Evolutionary conservation across 1,140 invertebrate genomes (phyloP).

Genomic region (Glomeris maerens): DNA sequence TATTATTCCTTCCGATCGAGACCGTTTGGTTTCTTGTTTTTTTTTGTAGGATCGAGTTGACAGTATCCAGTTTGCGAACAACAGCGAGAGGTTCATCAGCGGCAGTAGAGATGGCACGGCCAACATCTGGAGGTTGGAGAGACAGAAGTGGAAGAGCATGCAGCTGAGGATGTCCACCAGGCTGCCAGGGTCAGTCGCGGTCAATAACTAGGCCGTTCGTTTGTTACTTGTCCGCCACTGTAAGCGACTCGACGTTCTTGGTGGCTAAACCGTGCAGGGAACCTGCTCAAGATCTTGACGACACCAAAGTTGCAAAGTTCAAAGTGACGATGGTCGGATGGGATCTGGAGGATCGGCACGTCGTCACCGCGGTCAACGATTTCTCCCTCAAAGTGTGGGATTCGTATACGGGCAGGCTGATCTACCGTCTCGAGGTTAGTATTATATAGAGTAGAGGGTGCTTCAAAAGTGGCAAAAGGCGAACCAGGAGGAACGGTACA

Average conservation of each 20-base stretch:
- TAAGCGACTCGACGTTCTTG: not conserved
- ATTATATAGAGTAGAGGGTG: too few relatives aligned
- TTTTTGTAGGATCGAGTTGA: conserved; percentile 67
- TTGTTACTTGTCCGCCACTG: not conserved
- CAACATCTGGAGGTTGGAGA: conserved; percentile 79
- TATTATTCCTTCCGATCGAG: too few relatives aligned
- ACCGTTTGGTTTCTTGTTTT: conserved; percentile 12
- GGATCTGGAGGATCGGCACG: conserved; percentile 71
- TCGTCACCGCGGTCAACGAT: conserved; percentile 82
- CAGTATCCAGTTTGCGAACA: conserved; percentile 87
- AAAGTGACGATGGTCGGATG: conserved; percentile 94
- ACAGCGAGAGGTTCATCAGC: conserved; percentile 70
- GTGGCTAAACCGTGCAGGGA: conserved; percentile 6
- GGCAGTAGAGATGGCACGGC: conserved; percentile 95
- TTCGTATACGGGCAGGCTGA: conserved; percentile 33
- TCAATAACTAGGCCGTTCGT: not conserved
- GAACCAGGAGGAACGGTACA: too few relatives aligned
- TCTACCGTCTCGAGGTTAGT: conserved; percentile 29
- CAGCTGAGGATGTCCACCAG: conserved; percentile 51
- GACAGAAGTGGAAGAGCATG: conserved; percentile 70
- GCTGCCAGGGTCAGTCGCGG: conserved; percentile 16
- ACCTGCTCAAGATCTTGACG: conserved; percentile 37
- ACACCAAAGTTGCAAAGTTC: conserved; percentile 43
- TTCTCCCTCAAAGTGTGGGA: conserved; percentile 80
- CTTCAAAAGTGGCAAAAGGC: too few relatives aligned